Percentiles rank a stretch among this genome's conserved stretches.
phyloP scores from a whole-genome alignment of 2,888 invertebrate species.

The Aphidoletes aphidimyza region DNA sequence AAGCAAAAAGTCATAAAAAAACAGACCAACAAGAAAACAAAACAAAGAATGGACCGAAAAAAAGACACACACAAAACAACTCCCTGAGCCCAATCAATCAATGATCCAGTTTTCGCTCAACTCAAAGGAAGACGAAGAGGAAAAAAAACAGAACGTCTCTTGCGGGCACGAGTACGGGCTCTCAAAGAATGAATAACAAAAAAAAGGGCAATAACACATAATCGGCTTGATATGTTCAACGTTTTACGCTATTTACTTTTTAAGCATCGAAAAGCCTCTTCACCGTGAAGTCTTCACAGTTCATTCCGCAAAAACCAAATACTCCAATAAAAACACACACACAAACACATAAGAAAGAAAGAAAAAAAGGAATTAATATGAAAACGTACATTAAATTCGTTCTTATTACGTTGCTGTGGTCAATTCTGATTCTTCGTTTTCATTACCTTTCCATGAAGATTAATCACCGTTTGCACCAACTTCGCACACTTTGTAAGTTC shows the following conservation, averaged over 20 bases:
- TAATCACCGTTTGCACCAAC: neutral
- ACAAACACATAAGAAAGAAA: neutral
- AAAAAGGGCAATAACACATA: constrained; percentile 39
- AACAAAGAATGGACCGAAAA: neutral
- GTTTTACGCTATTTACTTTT: constrained; percentile 18
- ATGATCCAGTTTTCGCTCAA: constrained; percentile 47
- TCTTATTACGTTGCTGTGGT: constrained; percentile 20
- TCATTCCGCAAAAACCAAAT: neutral
- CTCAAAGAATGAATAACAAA: neutral
- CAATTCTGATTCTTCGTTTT: neutral
- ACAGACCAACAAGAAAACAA: constrained; percentile 35
- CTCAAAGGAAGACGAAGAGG: constrained; percentile 7
- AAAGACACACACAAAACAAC: neutral
- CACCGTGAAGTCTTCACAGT: neutral
- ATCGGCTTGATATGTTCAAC: constrained; percentile 41
- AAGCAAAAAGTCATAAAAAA: constrained; percentile 28
- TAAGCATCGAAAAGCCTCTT: neutral
- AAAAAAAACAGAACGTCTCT: neutral
- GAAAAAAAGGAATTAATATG: constrained; percentile 26
- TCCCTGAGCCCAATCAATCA: constrained; percentile 39
- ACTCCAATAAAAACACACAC: neutral
- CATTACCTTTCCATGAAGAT: neutral
- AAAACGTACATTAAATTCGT: constrained; percentile 24
- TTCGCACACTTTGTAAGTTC: neutral
- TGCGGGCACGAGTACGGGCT: too few species aligned